Percentiles rank a stretch among this genome's conserved stretches.
Evolutionary conservation across 2,888 invertebrate genomes (phyloP).

Genomic region (Agrotis segetum): DNA sequence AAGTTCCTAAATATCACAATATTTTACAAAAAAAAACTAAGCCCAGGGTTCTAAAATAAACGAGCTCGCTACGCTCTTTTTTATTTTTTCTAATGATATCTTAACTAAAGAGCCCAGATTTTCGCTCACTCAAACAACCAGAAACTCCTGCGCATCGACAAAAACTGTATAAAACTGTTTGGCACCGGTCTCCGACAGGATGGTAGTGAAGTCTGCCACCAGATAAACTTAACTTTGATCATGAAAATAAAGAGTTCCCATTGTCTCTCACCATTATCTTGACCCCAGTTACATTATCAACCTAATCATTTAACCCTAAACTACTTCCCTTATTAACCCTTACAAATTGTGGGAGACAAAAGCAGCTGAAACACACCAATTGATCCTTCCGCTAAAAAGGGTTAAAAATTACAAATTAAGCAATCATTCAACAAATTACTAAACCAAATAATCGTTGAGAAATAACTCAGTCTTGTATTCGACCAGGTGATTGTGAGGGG

Average conservation of each 20-base stretch:
- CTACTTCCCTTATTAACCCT: slow-evolving; percentile 20
- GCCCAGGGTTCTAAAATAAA: too few species aligned
- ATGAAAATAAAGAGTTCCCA: neutral
- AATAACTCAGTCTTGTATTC: slow-evolving; percentile 62
- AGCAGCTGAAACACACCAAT: slow-evolving; percentile 43
- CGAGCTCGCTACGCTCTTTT: too few species aligned
- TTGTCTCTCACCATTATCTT: neutral
- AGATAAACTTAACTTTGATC: too few species aligned
- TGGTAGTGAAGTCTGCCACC: too few species aligned
- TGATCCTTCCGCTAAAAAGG: slow-evolving; percentile 44
- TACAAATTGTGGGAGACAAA: slow-evolving; percentile 50
- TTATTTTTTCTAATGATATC: too few species aligned
- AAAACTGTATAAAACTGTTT: too few species aligned
- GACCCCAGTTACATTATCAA: neutral
- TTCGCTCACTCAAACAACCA: too few species aligned
- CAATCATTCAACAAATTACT: slow-evolving; percentile 59
- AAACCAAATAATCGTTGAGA: slow-evolving; percentile 56
- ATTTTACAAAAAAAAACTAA: too few species aligned
- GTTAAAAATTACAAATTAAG: slow-evolving; percentile 60
- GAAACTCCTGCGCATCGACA: too few species aligned
- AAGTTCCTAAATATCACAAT: too few species aligned
- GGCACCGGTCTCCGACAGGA: too few species aligned
- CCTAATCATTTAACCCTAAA: slow-evolving; percentile 26
- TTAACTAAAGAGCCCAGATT: too few species aligned
- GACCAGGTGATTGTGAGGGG: slow-evolving; percentile 56